Evolutionary conservation across 2,797 vertebrate species (phyloP).

Genomic region (Lerista edwardsae): DNA sequence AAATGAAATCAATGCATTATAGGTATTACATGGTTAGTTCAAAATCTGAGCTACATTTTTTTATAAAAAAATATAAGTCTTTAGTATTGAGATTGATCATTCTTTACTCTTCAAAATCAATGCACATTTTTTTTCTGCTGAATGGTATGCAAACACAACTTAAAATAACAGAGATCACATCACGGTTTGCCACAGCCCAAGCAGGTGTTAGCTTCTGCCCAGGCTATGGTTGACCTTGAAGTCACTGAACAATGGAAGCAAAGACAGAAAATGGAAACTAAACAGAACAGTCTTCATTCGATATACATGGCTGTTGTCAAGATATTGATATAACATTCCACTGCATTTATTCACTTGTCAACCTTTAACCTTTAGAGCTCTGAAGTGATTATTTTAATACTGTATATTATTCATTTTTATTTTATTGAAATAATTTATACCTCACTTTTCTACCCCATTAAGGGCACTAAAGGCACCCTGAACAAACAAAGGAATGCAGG

Average conservation of each 20-base stretch:
- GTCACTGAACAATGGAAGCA: neutral
- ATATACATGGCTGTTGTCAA: neutral
- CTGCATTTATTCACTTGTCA: neutral
- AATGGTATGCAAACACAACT: neutral
- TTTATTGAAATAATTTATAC: too few relatives aligned
- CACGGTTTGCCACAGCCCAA: neutral
- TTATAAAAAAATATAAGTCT: neutral
- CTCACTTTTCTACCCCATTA: too few relatives aligned
- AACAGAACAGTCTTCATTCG: neutral
- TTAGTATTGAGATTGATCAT: neutral
- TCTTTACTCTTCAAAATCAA: neutral
- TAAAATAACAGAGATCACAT: neutral
- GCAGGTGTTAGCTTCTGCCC: neutral
- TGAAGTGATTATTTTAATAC: neutral
- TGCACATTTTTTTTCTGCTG: neutral
- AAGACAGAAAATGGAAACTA: neutral
- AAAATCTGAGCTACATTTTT: neutral
- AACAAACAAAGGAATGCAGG: too few relatives aligned
- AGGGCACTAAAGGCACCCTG: too few relatives aligned
- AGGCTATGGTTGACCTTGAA: neutral
- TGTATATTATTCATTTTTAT: too few relatives aligned
- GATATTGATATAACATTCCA: neutral
- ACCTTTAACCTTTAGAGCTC: neutral
- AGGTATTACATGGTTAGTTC: neutral
- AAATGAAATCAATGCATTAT: conserved; percentile 5